Evolutionary conservation across 2,113 vertebrate genomes (phyloP).

Genomic region (Nibea coibor): DNA sequence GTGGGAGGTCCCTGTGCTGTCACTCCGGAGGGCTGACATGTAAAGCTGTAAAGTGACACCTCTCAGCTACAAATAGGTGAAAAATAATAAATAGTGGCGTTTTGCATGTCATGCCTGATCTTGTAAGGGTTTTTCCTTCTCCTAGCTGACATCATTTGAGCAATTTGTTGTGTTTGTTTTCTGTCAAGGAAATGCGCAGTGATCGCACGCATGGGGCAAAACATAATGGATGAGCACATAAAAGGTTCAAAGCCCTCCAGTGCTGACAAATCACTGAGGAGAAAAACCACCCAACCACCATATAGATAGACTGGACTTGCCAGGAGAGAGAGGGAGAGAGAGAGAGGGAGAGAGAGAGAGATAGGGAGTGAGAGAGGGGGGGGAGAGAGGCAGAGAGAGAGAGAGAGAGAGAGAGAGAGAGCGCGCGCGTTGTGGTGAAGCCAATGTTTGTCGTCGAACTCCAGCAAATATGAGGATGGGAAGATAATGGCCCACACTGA

Average conservation of each 20-base stretch:
- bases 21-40: constrained; percentile 6
- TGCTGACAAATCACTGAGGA: constrained; percentile 65
- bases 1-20: constrained; percentile 22
- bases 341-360: constrained; percentile 6
- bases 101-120: constrained; percentile 12
- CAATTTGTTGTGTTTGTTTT: constrained; percentile 61
- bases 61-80: constrained; percentile 39
- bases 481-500: constrained; percentile 67
- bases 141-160: constrained; percentile 40
- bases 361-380: neutral
- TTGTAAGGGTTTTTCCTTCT: neutral
- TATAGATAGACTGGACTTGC: constrained; percentile 20
- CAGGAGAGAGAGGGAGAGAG: constrained; percentile 8
- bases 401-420: constrained; percentile 25
- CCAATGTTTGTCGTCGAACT: constrained; percentile 72
- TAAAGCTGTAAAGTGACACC: constrained; percentile 4
- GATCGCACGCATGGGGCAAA: constrained; percentile 26
- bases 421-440: constrained; percentile 58
- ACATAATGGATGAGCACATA: constrained; percentile 54
- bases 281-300: constrained; percentile 69
- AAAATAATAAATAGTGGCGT: constrained; percentile 29
- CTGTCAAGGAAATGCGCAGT: constrained; percentile 59
- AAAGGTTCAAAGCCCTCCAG: constrained; percentile 58
- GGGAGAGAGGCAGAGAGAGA: constrained; percentile 10
- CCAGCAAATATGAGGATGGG: constrained; percentile 73